Evolutionary conservation across 2,797 vertebrate genomes (phyloP).

Genomic region (Cichlasoma orientale): DNA sequence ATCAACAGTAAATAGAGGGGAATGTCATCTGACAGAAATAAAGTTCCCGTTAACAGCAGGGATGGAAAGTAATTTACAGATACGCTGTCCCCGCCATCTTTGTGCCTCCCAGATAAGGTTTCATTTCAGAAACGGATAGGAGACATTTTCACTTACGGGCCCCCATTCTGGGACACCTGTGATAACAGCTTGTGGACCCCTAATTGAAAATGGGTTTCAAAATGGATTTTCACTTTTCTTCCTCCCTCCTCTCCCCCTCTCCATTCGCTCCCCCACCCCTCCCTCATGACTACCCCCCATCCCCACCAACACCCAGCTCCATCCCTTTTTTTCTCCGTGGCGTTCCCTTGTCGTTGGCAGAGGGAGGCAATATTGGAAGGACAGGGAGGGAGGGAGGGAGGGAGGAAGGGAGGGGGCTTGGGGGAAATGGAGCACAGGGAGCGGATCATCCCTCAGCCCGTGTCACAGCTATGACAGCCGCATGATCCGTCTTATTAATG

Average conservation of each 20-base stretch:
- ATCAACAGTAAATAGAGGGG: constrained; percentile 92
- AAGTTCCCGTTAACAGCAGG: constrained; percentile 98
- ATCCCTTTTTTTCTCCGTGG: constrained; percentile 18
- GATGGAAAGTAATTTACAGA: constrained; percentile 99
- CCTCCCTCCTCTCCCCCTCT: constrained; percentile 73
- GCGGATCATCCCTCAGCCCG: constrained; percentile 93
- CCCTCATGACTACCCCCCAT: constrained; percentile 58
- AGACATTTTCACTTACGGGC: constrained; percentile 98
- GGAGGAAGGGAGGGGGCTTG: constrained; percentile 37
- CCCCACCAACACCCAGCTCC: constrained; percentile 43
- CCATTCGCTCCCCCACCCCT: constrained; percentile 8
- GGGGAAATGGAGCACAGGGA: constrained; percentile 88
- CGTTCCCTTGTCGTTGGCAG: constrained; percentile 63
- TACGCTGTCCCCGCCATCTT: constrained; percentile 99
- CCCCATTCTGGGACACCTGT: constrained; percentile 99
- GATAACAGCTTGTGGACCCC: constrained; percentile 99
- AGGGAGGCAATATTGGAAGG: constrained; percentile 85
- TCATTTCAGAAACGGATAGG: constrained; percentile 99
- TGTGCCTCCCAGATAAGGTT: constrained; percentile 98
- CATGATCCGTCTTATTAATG: constrained; percentile 99
- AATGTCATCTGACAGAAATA: constrained; percentile 99
- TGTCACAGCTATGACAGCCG: constrained; percentile 94
- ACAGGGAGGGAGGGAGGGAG: constrained; percentile 57
- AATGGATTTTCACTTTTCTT: constrained; percentile 99
- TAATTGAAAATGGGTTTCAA: constrained; percentile 99